Conservation (phyloP, 2,113 vertebrate genomes). For the Leiothrix lutea region DNA sequence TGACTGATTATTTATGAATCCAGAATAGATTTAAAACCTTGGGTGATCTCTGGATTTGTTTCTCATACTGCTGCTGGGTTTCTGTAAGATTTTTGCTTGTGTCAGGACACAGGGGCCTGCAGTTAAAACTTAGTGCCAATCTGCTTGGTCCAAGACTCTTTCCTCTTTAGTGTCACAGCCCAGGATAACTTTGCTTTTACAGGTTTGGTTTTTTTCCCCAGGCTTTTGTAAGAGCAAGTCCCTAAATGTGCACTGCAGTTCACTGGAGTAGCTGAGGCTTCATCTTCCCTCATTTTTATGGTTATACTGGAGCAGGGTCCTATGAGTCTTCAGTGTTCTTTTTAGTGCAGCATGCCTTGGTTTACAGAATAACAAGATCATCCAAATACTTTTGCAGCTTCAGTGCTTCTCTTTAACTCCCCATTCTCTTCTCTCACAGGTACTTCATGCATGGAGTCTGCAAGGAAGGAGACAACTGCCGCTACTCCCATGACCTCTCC, state of each 20-base stretch:
- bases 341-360: neutral
- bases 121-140: neutral
- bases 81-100: neutral
- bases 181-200: neutral
- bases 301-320: neutral
- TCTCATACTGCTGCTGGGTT: neutral
- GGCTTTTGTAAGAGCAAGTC: neutral
- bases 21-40: neutral
- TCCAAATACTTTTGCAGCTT: neutral
- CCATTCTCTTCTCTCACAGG: slow-evolving; percentile 66
- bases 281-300: neutral
- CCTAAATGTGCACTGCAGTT: neutral
- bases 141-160: neutral
- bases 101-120: neutral
- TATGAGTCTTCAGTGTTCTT: neutral
- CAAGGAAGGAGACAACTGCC: slow-evolving; percentile 97
- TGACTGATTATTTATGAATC: neutral
- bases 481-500: slow-evolving; percentile 92
- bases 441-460: slow-evolving; percentile 99
- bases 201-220: neutral
- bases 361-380: neutral
- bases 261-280: neutral
- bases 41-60: neutral
- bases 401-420: neutral
- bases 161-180: neutral